Evolutionary conservation across 2,797 vertebrate species (phyloP).

Genomic region (Rachycentron canadum): DNA sequence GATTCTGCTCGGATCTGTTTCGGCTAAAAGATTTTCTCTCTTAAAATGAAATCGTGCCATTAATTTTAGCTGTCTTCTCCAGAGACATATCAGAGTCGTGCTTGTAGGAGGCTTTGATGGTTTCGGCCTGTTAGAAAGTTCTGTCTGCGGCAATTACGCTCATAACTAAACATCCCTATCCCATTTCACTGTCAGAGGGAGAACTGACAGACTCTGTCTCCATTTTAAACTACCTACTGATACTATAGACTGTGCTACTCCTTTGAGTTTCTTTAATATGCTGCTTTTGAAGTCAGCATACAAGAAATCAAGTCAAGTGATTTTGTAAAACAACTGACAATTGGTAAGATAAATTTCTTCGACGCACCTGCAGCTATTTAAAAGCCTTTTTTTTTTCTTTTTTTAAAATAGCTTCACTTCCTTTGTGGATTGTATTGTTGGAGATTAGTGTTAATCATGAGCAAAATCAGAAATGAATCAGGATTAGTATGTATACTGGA

Average conservation of each 20-base stretch:
- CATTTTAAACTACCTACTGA: background rate
- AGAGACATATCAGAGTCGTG: conserved; percentile 33
- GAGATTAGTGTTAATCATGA: background rate
- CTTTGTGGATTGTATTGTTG: background rate
- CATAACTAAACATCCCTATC: conserved; percentile 34
- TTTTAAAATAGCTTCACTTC: background rate
- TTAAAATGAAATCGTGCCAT: conserved; percentile 48
- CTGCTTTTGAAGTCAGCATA: background rate
- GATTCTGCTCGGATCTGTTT: conserved; percentile 45
- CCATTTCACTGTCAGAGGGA: conserved; percentile 1
- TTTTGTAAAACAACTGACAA: background rate
- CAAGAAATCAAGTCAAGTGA: background rate
- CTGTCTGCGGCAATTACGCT: conserved; percentile 26
- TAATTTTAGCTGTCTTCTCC: conserved; percentile 47
- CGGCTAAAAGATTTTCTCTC: conserved; percentile 47
- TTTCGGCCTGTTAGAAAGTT: conserved; percentile 38
- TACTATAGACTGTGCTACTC: background rate
- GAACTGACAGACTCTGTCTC: background rate
- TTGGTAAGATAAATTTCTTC: background rate
- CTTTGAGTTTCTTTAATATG: background rate
- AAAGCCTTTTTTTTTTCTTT: background rate
- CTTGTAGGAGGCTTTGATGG: conserved; percentile 56
- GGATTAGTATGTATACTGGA: background rate
- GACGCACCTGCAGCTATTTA: background rate
- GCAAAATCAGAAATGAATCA: background rate